Evolutionary conservation across 2,113 vertebrate species (phyloP), one percentile per base, ranked within the genome.

Genomic region (Sinocyclocheilus rhinocerous): DNA sequence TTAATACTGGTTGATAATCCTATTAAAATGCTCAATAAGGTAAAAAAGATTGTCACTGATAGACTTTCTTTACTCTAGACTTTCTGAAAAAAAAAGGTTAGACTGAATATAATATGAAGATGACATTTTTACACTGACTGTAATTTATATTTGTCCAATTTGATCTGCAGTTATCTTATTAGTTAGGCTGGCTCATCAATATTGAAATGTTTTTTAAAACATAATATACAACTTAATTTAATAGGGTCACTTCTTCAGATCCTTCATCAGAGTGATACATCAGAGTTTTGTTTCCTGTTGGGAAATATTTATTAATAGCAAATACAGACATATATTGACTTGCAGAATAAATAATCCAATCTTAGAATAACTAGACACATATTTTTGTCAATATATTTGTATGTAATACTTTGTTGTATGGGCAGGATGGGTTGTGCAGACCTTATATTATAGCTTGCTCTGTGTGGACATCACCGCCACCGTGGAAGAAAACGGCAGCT

Each of bases 401-500:
- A 42, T 42, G 42, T 42, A 48, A 65, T 29, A 20, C 36, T 16
- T 61, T 82, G 22, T 81, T 50, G 29, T 82, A 18, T 86, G 24
- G 1, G 24, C 86, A 91, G 90, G 84, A 86, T 89, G 86, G 81
- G 86, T 75, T 61, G 87, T 87, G 87, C 86, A 86, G 86, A 84
- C 81, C 70, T 86, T 70, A 33, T 89, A 85, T 85, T 91, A 85
- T 89, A 91, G 84, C 84, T 90, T 87, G 86, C 85, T 87, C 82
- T 87, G 89, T 81, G 69, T 89, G 86, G 89, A 90, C 50, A 87
- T 87, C 80, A 90, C 86, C 89, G 83, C 86, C 90, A 90, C 87
- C 87, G 92, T 92, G 91, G 92, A 92, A 89, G 86, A 92, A 85
- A 87, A 82, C 87, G 84, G 89, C 88, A 90, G 88, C 83, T 88